A percentile compares a stretch with the other conserved stretches of the same genome.
Conservation (phyloP, 2,797 vertebrate genomes). For the Lepilemur ruficaudatus region DNA sequence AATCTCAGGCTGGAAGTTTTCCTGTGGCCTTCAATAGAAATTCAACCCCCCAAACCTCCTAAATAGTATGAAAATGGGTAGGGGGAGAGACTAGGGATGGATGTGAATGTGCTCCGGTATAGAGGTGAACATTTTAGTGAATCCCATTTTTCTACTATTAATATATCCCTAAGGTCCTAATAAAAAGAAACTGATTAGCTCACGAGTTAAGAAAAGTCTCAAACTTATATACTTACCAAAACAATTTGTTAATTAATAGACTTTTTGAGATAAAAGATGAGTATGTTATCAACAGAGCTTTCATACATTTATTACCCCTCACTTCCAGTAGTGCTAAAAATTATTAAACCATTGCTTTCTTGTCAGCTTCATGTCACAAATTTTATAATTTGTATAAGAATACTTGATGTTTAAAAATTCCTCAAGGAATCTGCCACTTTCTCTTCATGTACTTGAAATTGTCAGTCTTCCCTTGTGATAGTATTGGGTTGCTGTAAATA, state of each 20-base stretch:
- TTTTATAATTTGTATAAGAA: background rate
- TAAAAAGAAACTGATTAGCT: background rate
- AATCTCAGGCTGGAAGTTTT: background rate
- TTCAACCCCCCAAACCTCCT: background rate
- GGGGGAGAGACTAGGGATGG: rapidly evolving
- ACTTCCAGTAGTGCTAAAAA: background rate
- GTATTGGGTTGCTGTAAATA: background rate
- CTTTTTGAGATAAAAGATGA: background rate
- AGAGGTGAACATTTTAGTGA: background rate
- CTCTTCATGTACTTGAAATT: background rate
- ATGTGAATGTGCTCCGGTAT: background rate
- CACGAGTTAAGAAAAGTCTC: background rate
- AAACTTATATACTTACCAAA: background rate
- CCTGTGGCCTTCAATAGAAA: background rate
- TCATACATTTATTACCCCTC: background rate
- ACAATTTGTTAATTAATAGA: background rate
- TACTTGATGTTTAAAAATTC: background rate
- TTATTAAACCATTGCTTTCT: background rate
- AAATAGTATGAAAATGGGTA: background rate
- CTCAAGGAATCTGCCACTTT: background rate
- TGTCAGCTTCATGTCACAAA: background rate
- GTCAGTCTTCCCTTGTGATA: background rate
- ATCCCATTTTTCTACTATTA: background rate
- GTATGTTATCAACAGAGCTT: background rate
- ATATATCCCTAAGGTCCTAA: background rate